Evolutionary conservation across 2,797 vertebrate genomes (phyloP).

Genomic region (Leucoraja ocellata): DNA sequence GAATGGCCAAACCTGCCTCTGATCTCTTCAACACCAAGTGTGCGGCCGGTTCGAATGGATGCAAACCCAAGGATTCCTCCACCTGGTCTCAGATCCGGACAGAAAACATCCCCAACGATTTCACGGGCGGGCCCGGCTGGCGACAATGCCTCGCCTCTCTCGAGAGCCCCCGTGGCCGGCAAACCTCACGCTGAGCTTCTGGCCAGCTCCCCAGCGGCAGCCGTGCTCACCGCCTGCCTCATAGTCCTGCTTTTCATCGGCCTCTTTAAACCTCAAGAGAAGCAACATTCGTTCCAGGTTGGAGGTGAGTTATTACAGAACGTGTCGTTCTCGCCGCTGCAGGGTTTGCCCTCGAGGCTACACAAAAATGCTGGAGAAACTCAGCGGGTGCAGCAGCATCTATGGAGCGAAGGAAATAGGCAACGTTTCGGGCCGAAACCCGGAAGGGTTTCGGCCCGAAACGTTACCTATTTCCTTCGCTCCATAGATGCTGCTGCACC

Average conservation of each 20-base stretch:
- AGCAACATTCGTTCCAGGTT: neutral
- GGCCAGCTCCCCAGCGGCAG: too few species aligned
- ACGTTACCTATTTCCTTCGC: too few species aligned
- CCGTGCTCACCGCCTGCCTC: neutral
- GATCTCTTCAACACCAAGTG: slow-evolving; percentile 16
- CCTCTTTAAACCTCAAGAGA: neutral
- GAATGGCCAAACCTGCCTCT: neutral
- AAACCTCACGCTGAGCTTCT: neutral
- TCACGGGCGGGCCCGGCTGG: neutral
- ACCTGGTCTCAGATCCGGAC: neutral
- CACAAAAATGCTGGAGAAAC: too few species aligned
- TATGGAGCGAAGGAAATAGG: too few species aligned
- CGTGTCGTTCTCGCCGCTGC: too few species aligned
- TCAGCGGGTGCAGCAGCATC: too few species aligned
- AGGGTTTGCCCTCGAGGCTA: too few species aligned
- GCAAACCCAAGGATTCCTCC: neutral
- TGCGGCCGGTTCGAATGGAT: neutral
- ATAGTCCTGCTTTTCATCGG: too few species aligned
- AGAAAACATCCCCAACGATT: slow-evolving; percentile 13
- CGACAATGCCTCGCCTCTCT: neutral
- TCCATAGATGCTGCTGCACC: too few species aligned
- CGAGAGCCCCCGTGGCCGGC: neutral
- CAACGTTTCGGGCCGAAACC: too few species aligned
- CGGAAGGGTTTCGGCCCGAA: too few species aligned
- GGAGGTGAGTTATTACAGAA: neutral